Percentiles rank a stretch among this genome's conserved stretches.
These are phyloP conservation scores for Torymus aiolomorphi DNA, from an alignment of 2,888 invertebrate species.

Conservation along the genomic window DNA sequence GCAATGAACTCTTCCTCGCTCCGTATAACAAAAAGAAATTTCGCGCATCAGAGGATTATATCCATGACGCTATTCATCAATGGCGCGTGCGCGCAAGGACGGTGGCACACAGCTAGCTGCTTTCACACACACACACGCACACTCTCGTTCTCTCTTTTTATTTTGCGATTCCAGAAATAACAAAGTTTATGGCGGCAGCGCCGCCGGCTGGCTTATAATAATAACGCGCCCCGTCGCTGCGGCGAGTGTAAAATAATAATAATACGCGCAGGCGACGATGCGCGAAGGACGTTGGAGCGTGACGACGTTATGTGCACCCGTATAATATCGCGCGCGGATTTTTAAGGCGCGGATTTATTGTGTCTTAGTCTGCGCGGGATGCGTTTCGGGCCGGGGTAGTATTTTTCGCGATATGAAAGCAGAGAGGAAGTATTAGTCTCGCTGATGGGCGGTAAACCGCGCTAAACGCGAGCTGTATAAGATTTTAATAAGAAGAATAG, in stretches of 20 bases:
- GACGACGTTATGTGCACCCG: too few relatives aligned
- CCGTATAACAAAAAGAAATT: not conserved
- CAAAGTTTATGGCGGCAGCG: conserved; percentile 43
- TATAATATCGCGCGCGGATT: not conserved
- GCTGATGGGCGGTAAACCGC: too few relatives aligned
- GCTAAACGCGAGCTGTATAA: too few relatives aligned
- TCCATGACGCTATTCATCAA: too few relatives aligned
- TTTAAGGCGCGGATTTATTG: not conserved
- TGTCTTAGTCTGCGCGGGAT: too few relatives aligned
- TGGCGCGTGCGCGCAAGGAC: too few relatives aligned
- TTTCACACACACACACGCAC: too few relatives aligned
- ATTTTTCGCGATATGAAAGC: too few relatives aligned
- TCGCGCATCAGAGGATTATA: not conserved
- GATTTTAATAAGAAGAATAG: too few relatives aligned
- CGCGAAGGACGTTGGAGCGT: conserved; percentile 41
- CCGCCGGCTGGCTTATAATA: conserved; percentile 38
- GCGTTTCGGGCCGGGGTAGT: too few relatives aligned
- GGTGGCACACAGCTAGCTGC: too few relatives aligned
- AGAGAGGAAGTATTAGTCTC: too few relatives aligned
- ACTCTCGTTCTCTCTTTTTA: conserved; percentile 25
- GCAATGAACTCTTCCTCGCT: conserved; percentile 10
- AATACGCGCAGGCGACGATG: conserved; percentile 28
- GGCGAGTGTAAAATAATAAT: conserved; percentile 47
- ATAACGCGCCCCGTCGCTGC: conserved; percentile 25
- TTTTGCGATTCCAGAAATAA: conserved; percentile 52